Evolutionary conservation across 1,140 invertebrate genomes (phyloP), one percentile per base, ranked within the genome.

Genomic region (Dendrolimus punctatus): DNA sequence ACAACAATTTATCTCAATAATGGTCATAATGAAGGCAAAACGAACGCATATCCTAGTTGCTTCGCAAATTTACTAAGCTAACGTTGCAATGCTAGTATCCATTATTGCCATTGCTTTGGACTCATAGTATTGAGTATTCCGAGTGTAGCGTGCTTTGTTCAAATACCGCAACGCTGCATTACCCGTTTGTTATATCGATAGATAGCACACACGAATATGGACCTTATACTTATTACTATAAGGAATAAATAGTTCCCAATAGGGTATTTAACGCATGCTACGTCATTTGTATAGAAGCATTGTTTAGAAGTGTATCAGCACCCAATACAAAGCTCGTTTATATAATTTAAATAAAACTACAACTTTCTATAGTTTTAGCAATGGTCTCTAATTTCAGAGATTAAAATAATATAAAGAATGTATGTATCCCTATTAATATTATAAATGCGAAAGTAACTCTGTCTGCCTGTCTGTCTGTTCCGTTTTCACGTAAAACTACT

Each of bases 241-340:
- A 45, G 23, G 23, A 9, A 45, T 5, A 10, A 23, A 23, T 23
- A 23, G 23, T 3, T 23, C 1, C 23, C 23, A 23, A 23, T 23
- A 23, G 23, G 3, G 23, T 23, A 23, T 23, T 23, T 23, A 23
- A 23, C 23, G 23, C 23, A 23, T 51, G 40, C 56, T 56, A 52
- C 53, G 53, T 58, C 60, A 58, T 58, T 60, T 49, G 57, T 57
- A 57, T 55, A 57, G 57, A 56, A 57, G 46, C 55, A 64, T 60
- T 55, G 57, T 64, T 59, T 64, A 44, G 55, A 54, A 50, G 51
- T 55, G 55, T 46, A 51, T 49, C 51, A 49, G 23, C 23, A 23
- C 23, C 23, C 23, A 23, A 23, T 23, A 23, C 23, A 23, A 23
- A 23, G 23, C 1, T 2, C 23, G 23, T 23, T 23, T 23, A 23